Base-by-base conservation (phyloP, 35 echinoderm and acorn worm species). In the Apostichopus japonicus region DNA sequence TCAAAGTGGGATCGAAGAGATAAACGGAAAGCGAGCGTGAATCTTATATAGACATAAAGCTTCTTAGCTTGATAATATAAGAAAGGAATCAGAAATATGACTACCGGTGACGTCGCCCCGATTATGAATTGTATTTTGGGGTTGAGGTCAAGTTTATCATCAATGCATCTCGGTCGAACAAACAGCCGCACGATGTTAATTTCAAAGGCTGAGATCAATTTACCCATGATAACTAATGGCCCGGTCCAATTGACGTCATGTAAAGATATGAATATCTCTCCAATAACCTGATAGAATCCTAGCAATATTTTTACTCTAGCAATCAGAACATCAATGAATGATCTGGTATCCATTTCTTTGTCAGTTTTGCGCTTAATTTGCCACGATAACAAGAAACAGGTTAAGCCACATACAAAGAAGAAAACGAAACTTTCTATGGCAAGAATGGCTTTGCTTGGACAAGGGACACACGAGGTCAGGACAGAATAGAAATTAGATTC, bases 201-300 rank as follows among this genome's bases (percentile, higher is more conserved):
- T 82, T 92, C 90, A 55, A 92, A 58, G 7, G 61, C 52, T 44
- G 51, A 79, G 23, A 92, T 55, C 13, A 92, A 57, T 0, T 10
- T 59, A 9, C 65, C 90, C 8, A 92, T 23, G 10, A 54, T 92
- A 5, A 77, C 16, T 9, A 92, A 59, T 9, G 53, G 14, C 33
- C 72, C 54, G 6, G 75, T 75, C 90, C 90, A 92, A 0, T 54
- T 21, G 19, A 92, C 61, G 21, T 92, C 77, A 80, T 92, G 77
- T 13, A 92, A n/a, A 22, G 90, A 79, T 51, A n/a, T 58, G 5
- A 92, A 80, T 56, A 92, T 79, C 9, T 72, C 90, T 1, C 90
- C 90, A 58, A 77, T 23, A 17, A 92, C 53, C 17, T 92, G 90
- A 67, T 92, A 92, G 77, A 77, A 92, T 51, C 90, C 77, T 7